Evolutionary conservation across 2,113 vertebrate genomes (phyloP).

Genomic region (Rhadina sibilatrix): DNA sequence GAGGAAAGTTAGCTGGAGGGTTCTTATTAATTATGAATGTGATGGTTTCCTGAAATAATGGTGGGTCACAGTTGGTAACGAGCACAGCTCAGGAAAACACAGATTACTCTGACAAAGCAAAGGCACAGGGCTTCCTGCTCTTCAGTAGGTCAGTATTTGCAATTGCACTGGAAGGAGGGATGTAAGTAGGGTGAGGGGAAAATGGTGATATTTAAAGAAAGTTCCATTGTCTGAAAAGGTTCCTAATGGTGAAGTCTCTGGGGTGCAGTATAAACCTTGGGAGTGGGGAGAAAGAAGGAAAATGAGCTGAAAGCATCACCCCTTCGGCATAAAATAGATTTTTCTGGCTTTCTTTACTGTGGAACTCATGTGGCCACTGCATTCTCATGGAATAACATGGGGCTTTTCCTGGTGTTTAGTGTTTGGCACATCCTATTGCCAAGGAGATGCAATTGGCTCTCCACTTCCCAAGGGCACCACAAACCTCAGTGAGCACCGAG

Average conservation of each 20-base stretch:
- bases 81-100: not conserved
- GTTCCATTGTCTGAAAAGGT: not conserved
- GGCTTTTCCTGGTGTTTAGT: not conserved
- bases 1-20: conserved; percentile 13
- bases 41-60: conserved; percentile 34
- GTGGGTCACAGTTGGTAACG: not conserved
- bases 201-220: conserved; percentile 25
- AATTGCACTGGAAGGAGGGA: not conserved
- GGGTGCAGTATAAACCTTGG: not conserved
- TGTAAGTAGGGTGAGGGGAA: not conserved
- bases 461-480: not conserved
- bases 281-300: not conserved
- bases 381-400: conserved; percentile 12
- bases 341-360: not conserved
- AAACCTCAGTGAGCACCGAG: not conserved
- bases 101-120: not conserved
- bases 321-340: not conserved
- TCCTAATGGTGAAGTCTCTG: not conserved
- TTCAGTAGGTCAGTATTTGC: not conserved
- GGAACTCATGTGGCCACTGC: not conserved
- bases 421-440: not conserved
- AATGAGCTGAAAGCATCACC: not conserved
- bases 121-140: not conserved
- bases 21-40: conserved; percentile 39
- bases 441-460: not conserved